Evolutionary conservation across 2,113 vertebrate genomes (phyloP).

Genomic region (Nannobrachium achirus): DNA sequence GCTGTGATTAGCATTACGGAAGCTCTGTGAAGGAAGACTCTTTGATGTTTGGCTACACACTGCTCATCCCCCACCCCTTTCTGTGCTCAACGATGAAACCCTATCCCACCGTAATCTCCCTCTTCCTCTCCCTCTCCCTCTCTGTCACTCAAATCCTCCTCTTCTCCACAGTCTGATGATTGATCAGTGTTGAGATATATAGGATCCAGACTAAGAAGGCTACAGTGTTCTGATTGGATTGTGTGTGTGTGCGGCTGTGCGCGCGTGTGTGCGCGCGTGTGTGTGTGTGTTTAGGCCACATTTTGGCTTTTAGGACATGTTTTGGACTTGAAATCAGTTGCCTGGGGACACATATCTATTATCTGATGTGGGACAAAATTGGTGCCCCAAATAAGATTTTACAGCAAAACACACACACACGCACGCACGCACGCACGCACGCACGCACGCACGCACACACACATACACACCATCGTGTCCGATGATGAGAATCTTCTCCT

Average conservation of each 20-base stretch:
- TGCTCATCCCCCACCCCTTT: slow-evolving; percentile 35
- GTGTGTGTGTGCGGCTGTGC: slow-evolving; percentile 22
- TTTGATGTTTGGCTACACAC: slow-evolving; percentile 59
- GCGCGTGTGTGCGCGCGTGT: slow-evolving; percentile 21
- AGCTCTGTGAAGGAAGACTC: slow-evolving; percentile 52
- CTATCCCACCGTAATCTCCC: slow-evolving; percentile 31
- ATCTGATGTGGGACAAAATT: too few species aligned
- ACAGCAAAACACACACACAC: too few species aligned
- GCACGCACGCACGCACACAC: too few species aligned
- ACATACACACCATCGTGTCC: too few species aligned
- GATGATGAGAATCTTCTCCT: too few species aligned
- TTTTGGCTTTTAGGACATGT: too few species aligned
- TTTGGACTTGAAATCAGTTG: too few species aligned
- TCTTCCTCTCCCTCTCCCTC: slow-evolving; percentile 13
- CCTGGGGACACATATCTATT: too few species aligned
- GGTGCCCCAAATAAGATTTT: too few species aligned
- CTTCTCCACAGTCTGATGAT: slow-evolving; percentile 49
- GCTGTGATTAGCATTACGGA: slow-evolving; percentile 68
- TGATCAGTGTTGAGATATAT: slow-evolving; percentile 61
- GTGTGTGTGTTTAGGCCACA: slow-evolving; percentile 10
- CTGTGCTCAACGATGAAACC: slow-evolving; percentile 41
- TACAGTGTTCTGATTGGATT: slow-evolving; percentile 31
- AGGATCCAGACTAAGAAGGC: slow-evolving; percentile 41
- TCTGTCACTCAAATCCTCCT: slow-evolving; percentile 39
- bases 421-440: too few species aligned